Base-by-base conservation (phyloP, 2,113 vertebrate species). In the Bombycilla garrulus region DNA sequence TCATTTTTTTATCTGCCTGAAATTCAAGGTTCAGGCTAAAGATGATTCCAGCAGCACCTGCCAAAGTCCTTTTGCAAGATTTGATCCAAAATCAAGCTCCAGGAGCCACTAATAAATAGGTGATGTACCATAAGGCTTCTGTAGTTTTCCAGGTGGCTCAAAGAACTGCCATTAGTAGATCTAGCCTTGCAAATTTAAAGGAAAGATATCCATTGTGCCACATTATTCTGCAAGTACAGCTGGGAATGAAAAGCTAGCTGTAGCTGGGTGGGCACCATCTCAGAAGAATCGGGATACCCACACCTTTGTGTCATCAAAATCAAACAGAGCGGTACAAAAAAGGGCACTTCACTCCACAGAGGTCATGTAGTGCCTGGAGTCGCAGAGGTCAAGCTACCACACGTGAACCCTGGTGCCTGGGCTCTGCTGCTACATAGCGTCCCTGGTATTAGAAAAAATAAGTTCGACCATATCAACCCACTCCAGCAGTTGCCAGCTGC, bases 1-100 rank as follows among this genome's bases (percentile, higher is more conserved):
- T 94, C 65, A 19, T 92, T 82, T 83, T 93, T 86, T 90, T 36
- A 69, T 90, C 84, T 70, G 44, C 28, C 91, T 93, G 81, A 85
- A 91, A 95, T 93, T 88, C 87, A 86, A 82, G 10, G 33, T 82
- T 93, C 70, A 66, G 57, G 31, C 76, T 76, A 4, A 78, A 81
- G 92, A 54, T 76, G 53, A 76, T 85, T 86, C 78, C n/a, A 82
- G 67, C 70, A 87, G 81, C 54, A 47, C 54, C 66, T 66, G 33
- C 16, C 84, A 85, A 25, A 45, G 18, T 42, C 40, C 44, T 84
- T 82, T 91, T 35, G 18, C 42, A 72, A 74, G 35, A 2, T 29
- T 54, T 12, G 54, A 70, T 74, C 74, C 58, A 50, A 90, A 91
- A 87, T 62, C 67, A 56, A 88, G 87, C 0, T 2, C 81, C 70